Conservation (phyloP, 2,888 invertebrate genomes). For the Cantharis lateralis region DNA sequence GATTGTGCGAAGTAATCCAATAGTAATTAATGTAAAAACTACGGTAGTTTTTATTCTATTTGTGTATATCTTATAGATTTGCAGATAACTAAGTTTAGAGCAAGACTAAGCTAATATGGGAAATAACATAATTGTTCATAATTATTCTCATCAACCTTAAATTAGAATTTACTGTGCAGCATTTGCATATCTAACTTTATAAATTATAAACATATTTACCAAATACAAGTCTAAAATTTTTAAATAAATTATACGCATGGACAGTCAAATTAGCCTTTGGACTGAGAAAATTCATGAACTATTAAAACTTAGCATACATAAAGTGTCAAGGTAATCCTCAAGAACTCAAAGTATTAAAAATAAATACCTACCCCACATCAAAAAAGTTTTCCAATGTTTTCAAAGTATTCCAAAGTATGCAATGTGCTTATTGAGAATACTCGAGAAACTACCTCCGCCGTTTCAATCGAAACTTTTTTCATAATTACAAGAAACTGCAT, state of each 20-base stretch:
- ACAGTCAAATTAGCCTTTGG: not conserved
- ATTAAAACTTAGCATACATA: not conserved
- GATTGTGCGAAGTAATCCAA: too few species aligned
- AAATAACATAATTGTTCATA: too few species aligned
- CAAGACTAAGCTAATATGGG: too few species aligned
- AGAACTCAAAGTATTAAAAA: not conserved
- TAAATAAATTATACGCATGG: not conserved
- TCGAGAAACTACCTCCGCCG: not conserved
- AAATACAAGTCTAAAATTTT: not conserved
- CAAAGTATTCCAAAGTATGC: not conserved
- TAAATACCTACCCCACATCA: not conserved
- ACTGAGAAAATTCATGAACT: not conserved
- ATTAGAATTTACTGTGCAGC: too few species aligned
- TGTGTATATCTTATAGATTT: too few species aligned
- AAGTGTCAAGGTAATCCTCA: not conserved
- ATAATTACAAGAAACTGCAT: not conserved
- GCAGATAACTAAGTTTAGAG: too few species aligned
- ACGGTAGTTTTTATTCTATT: too few species aligned
- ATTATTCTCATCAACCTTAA: too few species aligned
- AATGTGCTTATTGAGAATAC: not conserved
- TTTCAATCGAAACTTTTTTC: not conserved
- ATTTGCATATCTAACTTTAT: not conserved
- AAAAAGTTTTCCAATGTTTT: not conserved
- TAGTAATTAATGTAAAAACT: too few species aligned
- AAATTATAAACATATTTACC: not conserved